Evolutionary conservation across 2,797 vertebrate species (phyloP), one percentile per base, ranked within the genome.

Genomic region (Phalanger gymnotis): DNA sequence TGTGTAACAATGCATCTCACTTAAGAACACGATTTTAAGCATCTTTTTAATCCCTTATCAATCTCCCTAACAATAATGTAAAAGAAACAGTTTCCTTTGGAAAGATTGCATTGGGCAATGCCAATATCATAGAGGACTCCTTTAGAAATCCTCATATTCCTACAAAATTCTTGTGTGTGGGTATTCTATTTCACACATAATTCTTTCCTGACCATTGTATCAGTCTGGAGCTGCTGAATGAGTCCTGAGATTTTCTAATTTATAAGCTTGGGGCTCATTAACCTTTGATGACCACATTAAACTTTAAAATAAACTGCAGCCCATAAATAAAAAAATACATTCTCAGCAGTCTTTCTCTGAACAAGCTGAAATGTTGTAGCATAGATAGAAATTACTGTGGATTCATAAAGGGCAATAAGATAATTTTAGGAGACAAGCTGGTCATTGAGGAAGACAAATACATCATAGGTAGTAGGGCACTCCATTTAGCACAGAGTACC

Each of bases 301-400:
- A 98, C 97, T 98, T 97, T 96, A 96, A 98, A 98, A 96, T 98
- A 97, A 97, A 96, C 92, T 91, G 95, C 28, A 93, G 97, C 96
- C 30, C 94, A 97, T 96, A 97, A 96, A 97, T 97, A 90, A 87
- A 95, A 92, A 94, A 94, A 95, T 90, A 93, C 92, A 91, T 95
- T 95, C 95, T 97, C 94, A 97, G 95, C 96, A 97, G 94, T 95
- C 95, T 96, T 95, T 93, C 92, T 95, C 96, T 96, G 94, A 96
- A 97, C 51, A 95, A 91, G 90, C 40, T 96, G 81, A 95, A 97
- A 96, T 96, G 96, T 40, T 96, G 90, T 92, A 95, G 91, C 96
- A 94, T 94, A 92, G 92, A 53, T 94, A 94, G 96, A 96, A 97
- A 90, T 96, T 96, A 95, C 90, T 92, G 31, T 55, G 54, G 89